Conservation (phyloP, 2,888 invertebrate species). For the Phytoseiulus persimilis region DNA sequence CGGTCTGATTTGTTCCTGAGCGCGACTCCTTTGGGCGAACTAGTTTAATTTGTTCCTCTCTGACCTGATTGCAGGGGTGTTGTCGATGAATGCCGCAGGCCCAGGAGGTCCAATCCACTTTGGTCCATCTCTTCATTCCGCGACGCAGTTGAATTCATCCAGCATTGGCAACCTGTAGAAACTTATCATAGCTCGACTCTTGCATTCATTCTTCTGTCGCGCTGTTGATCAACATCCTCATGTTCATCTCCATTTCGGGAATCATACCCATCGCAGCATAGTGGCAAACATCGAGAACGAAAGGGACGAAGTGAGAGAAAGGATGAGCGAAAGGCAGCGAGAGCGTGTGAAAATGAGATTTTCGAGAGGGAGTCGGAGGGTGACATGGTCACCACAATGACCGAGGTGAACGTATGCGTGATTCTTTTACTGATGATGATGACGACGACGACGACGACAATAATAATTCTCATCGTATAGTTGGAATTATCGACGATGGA, state of each 20-base stretch:
- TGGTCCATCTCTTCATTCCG: neutral
- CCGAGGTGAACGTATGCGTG: no score
- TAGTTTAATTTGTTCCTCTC: neutral
- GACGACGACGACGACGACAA: no score
- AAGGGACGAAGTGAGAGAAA: neutral
- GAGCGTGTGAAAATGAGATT: neutral
- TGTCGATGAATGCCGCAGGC: neutral
- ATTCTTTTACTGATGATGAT: no score
- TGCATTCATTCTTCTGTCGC: neutral
- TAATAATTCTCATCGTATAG: no score
- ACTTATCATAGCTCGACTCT: neutral
- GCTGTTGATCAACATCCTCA: neutral
- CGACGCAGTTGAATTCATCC: neutral
- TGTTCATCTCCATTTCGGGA: neutral
- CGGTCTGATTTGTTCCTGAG: no score
- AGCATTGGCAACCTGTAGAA: neutral
- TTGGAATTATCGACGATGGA: no score
- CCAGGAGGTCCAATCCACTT: neutral
- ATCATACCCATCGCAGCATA: neutral
- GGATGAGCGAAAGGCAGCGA: neutral
- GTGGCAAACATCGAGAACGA: neutral
- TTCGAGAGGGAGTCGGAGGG: neutral
- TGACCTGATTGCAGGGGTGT: neutral
- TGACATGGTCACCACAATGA: neutral
- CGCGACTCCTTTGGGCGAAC: no score